Evolutionary conservation across 2,113 vertebrate species (phyloP), one percentile per base, ranked within the genome.

Genomic region (Azemiops feae): DNA sequence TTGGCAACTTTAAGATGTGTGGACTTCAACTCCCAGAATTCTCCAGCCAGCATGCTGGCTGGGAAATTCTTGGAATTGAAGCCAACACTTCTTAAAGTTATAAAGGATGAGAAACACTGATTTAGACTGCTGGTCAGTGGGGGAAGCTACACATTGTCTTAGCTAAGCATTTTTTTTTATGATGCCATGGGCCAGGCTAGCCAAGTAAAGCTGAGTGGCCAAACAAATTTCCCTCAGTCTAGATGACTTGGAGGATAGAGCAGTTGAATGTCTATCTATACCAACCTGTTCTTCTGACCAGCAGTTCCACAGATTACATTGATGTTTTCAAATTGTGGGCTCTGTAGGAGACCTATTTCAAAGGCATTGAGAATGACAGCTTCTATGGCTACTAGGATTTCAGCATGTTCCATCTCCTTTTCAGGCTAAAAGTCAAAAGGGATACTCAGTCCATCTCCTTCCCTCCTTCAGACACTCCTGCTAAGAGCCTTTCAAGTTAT

Each of bases 241-340:
- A n/a, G 69, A 34, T 34, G 39, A 52, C 18, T 43, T 7, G 18
- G 45, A 22, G 18, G 30, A 50, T 52, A 11, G 53, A 14, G 12
- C 53, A 53, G 0, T 14, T 53, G 34, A 43, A 85, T 12, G 25
- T 20, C 91, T 11, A 53, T 53, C 53, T 53, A 11, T 53, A 53
- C 53, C 47, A 23, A 92, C 91, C 91, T 92, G 91, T 92, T 92
- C 91, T 92, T 92, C 91, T 86, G 95, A 20, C 96, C 96, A 0
- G 96, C 96, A 0, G 97, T 97, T 30, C 96, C 97, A 4, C 96
- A 97, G 95, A 97, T 97, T 92, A 97, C 96, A 5, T 97, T 97
- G 92, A 95, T 93, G 92, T 97, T 97, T 93, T 97, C 96, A 58
- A 95, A 97, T 91, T 97, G 97, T 93, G 97, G 97, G 91, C 94